A percentile compares a stretch with the other conserved stretches of the same genome.
These are phyloP conservation scores for Drosophila subpulchrella DNA, from an alignment of 1,140 invertebrate genomes.

Conservation along the genomic window DNA sequence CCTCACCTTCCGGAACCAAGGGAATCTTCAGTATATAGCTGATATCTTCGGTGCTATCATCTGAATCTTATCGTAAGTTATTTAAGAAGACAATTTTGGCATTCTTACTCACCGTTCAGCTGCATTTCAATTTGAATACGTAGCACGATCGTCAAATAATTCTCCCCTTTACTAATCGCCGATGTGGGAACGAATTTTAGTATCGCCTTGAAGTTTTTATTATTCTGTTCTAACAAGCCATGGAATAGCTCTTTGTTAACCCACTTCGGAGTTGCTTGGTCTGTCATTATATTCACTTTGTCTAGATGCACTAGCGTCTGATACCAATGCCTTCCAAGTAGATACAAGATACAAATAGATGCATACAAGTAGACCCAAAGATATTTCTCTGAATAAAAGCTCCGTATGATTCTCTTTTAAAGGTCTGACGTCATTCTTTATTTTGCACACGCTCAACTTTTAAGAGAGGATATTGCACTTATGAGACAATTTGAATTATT, in stretches of 20 bases:
- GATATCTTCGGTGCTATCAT: conserved; percentile 40
- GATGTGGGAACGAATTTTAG: conserved; percentile 42
- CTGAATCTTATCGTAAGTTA: conserved; percentile 20
- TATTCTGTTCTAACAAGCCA: conserved; percentile 75
- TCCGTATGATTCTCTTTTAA: conserved; percentile 10
- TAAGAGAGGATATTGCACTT: neutral
- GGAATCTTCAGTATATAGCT: conserved; percentile 72
- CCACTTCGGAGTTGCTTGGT: conserved; percentile 73
- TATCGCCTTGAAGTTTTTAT: conserved; percentile 69
- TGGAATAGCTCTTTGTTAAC: conserved; percentile 83
- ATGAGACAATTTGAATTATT: neutral
- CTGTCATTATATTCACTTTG: conserved; percentile 23
- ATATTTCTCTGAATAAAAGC: conserved; percentile 12
- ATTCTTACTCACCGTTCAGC: conserved; percentile 52
- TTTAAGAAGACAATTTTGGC: neutral
- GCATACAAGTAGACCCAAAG: conserved; percentile 15
- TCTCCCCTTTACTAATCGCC: conserved; percentile 65
- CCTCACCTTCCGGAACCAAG: conserved; percentile 47
- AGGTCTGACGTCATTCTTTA: neutral
- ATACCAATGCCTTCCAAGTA: conserved; percentile 1
- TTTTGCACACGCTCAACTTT: neutral
- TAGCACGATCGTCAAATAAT: conserved; percentile 70
- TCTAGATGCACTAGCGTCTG: conserved; percentile 3
- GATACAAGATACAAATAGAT: too few relatives aligned
- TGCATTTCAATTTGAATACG: conserved; percentile 56